phyloP scores from a whole-genome alignment of 2,113 vertebrate genomes.

The Python bivittatus region DNA sequence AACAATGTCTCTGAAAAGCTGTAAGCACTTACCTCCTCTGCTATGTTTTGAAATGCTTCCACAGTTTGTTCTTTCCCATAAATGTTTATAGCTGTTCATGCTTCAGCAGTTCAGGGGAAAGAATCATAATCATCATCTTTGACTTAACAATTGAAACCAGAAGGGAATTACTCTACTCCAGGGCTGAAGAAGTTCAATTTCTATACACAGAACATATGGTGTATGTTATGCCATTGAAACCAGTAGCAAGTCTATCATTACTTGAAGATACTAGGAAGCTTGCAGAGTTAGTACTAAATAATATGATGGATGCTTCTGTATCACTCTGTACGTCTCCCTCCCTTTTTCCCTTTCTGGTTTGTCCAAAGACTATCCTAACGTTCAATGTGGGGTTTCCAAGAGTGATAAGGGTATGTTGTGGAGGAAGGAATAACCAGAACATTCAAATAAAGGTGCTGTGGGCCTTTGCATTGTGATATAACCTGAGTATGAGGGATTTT shows the following conservation, averaged over 20 bases:
- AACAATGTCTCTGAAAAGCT: slow-evolving; percentile 9
- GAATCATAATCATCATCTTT: slow-evolving; percentile 11
- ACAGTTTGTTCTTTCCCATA: slow-evolving; percentile 10
- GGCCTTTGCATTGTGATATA: not conserved
- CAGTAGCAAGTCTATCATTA: not conserved
- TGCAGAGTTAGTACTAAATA: not conserved
- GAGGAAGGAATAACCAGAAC: not conserved
- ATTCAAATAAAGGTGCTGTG: not conserved
- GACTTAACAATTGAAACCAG: not conserved
- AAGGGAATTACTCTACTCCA: not conserved
- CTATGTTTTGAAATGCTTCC: not conserved
- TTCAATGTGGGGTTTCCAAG: not conserved
- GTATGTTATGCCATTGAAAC: not conserved
- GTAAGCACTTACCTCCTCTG: not conserved
- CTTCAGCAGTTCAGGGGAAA: slow-evolving; percentile 25
- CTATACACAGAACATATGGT: not conserved
- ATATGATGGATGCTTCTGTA: not conserved
- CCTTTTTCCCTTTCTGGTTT: not conserved
- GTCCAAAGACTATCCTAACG: not conserved
- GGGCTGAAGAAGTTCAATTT: not conserved
- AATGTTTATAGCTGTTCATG: slow-evolving; percentile 31
- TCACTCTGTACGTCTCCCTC: not conserved
- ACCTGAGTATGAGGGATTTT: not conserved
- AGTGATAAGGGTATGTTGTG: not conserved
- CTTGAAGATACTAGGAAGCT: not conserved